Base-by-base conservation (phyloP, 2,797 vertebrate species). In the Myripristis murdjan region DNA sequence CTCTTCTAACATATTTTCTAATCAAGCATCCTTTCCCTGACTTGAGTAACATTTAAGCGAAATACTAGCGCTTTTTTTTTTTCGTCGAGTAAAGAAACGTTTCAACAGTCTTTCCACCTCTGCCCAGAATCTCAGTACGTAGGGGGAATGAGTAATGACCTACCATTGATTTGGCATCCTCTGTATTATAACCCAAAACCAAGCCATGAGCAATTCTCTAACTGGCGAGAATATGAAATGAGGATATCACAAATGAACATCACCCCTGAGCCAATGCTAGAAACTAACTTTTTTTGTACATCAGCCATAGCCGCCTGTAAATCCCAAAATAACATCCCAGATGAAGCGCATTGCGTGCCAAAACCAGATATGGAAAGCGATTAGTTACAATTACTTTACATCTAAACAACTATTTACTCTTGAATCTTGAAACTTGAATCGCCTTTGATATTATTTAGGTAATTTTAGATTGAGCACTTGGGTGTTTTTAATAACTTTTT, bases 71-170 rank as follows among this genome's bases (percentile, higher is more conserved):
- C 12, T 35, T n/a, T n/a, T n/a, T n/a, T n/a, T n/a, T n/a, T 44
- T 18, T 8, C 64, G 33, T 67, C 74, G 62, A 51, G 65, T 61
- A 70, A 44, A n/a, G n/a, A n/a, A 64, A 46, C n/a, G 53, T 73
- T 64, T 75, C 49, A 37, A 58, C 33, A 23, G 0, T 5, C 47
- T 64, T 51, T 73, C 31, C 20, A 35, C 73, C 55, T 66, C 58
- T 2, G 63, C 62, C 64, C 74, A 76, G 70, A 58, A 48, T 15
- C 69, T 64, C 78, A 37, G 79, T 48, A 48, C 61, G 77, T 59
- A 65, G 51, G 22, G 53, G 47, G 64, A 82, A 15, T 83, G 87
- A 87, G 66, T 84, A 87, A 91, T 85, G 78, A 73, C 74, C 81
- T 10, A 47, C 57, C 67, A 52, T n/a, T 35, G 47, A 58, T 84